Conservation (phyloP, 2,888 invertebrate genomes). For the Marronus borbonicus region DNA sequence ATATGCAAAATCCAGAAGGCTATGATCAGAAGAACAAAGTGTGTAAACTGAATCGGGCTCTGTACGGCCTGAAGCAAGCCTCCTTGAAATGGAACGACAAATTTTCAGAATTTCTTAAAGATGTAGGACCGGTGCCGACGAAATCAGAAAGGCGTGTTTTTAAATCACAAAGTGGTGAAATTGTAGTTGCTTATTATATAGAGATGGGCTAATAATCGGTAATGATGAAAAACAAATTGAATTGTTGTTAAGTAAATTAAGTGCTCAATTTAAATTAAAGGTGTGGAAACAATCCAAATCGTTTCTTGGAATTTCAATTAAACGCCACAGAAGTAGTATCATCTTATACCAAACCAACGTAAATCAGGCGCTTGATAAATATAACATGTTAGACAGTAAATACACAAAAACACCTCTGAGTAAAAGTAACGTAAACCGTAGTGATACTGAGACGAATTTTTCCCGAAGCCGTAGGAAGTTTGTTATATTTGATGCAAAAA, state of each 20-base stretch:
- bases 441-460: background rate
- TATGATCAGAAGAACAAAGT: constrained; percentile 6
- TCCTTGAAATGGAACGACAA: constrained; percentile 45
- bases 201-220: background rate
- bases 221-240: constrained; percentile 12
- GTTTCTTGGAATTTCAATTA: background rate
- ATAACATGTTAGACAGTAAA: background rate
- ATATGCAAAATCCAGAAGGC: constrained; percentile 42
- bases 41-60: constrained; percentile 38
- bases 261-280: constrained; percentile 29
- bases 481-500: constrained; percentile 9
- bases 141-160: constrained; percentile 4
- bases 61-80: constrained; percentile 48
- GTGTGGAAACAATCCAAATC: background rate
- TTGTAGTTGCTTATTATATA: background rate
- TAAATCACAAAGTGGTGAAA: background rate
- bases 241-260: constrained; percentile 4
- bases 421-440: background rate
- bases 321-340: too few species aligned
- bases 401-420: background rate
- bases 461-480: constrained; percentile 9
- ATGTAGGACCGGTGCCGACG: background rate
- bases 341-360: background rate
- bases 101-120: constrained; percentile 36
- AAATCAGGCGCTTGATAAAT: background rate